Evolutionary conservation across 2,888 invertebrate genomes (phyloP).

Genomic region (Torymus aiolomorphi): DNA sequence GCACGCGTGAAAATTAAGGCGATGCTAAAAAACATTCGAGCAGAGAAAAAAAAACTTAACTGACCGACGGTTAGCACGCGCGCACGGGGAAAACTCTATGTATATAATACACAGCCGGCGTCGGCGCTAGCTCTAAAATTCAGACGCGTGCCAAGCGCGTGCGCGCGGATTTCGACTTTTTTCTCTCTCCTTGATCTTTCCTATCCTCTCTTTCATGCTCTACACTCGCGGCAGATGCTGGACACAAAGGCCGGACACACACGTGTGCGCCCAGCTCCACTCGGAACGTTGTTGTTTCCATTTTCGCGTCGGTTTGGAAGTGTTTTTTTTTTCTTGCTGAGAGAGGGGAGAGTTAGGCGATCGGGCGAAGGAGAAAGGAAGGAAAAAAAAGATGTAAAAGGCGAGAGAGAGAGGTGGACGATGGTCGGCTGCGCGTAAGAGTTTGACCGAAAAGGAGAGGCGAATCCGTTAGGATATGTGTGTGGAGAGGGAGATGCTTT

Average conservation of each 20-base stretch:
- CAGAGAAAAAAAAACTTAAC: neutral
- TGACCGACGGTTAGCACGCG: constrained; percentile 34
- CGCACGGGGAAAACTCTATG: neutral
- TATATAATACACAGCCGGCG: neutral
- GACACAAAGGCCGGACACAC: neutral
- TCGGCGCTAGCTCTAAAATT: neutral
- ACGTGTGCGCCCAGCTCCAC: neutral
- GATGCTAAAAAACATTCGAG: neutral
- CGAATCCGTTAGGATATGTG: no score
- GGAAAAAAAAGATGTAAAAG: neutral
- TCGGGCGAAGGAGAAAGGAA: neutral
- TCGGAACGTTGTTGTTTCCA: neutral
- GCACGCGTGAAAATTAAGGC: neutral
- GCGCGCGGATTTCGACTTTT: constrained; percentile 24
- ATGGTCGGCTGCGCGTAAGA: no score
- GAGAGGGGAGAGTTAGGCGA: neutral
- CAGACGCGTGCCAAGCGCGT: constrained; percentile 4
- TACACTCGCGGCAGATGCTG: constrained; percentile 3
- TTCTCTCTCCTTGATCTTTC: neutral
- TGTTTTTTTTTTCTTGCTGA: constrained; percentile 7
- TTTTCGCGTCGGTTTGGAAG: neutral
- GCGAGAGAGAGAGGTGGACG: no score
- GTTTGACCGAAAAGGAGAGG: neutral
- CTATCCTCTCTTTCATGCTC: neutral
- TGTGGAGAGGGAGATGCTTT: no score